phyloP scores from a whole-genome alignment of 2,888 invertebrate species.

The Andricus quercusramuli region DNA sequence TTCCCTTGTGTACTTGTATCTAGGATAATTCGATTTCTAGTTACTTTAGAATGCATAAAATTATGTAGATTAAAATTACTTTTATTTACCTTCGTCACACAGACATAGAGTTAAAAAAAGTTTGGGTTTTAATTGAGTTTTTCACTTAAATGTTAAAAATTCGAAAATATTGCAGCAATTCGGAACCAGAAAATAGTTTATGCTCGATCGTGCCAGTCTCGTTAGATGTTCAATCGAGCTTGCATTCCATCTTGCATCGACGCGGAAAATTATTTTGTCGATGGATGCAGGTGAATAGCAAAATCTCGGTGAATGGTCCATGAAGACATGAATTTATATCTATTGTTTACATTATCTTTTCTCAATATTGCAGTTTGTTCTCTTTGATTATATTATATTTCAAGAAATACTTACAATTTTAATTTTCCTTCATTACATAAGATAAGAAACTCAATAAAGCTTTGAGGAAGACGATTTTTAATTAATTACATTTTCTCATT shows the following conservation, averaged over 20 bases:
- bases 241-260: constrained; percentile 49
- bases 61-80: too few species aligned
- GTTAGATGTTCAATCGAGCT: constrained; percentile 46
- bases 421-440: too few species aligned
- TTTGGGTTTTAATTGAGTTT: not conserved
- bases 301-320: not conserved
- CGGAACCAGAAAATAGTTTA: not conserved
- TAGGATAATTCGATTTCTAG: constrained; percentile 51
- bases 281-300: constrained; percentile 15
- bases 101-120: not conserved
- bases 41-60: constrained; percentile 25
- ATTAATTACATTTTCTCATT: not conserved
- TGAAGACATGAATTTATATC: not conserved
- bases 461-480: not conserved
- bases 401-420: too few species aligned
- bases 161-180: not conserved
- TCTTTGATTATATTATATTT: not conserved
- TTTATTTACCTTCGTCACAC: too few species aligned
- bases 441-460: too few species aligned
- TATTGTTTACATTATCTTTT: not conserved
- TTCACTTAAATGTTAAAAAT: not conserved
- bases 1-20: constrained; percentile 44
- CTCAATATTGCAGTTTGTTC: not conserved
- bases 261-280: constrained; percentile 55
- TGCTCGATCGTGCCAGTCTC: not conserved